Percentiles rank a stretch among this genome's conserved stretches.
Evolutionary conservation across 2,113 vertebrate species (phyloP).

Genomic region (Thamnophis sirtalis): DNA sequence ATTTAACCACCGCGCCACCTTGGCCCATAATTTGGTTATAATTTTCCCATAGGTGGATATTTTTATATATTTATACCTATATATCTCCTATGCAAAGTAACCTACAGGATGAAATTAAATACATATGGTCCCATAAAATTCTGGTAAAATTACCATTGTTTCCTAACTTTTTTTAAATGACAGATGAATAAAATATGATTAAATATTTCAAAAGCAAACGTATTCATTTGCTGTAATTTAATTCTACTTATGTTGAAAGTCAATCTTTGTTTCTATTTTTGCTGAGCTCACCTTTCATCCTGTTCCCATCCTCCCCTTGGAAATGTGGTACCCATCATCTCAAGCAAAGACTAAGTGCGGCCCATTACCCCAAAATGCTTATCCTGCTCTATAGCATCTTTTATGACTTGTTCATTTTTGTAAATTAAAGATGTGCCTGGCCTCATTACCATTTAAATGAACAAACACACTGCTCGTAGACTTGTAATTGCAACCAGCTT

Average conservation of each 20-base stretch:
- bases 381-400: neutral
- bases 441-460: conserved; percentile 20
- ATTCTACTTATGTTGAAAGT: neutral
- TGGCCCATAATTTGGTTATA: too few species aligned
- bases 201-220: neutral
- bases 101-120: neutral
- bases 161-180: neutral
- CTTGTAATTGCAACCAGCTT: conserved; percentile 40
- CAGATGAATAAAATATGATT: neutral
- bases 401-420: conserved; percentile 47
- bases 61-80: too few species aligned
- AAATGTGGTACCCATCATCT: neutral
- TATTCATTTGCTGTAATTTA: neutral
- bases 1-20: too few species aligned
- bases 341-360: neutral
- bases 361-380: neutral
- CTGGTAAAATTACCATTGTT: neutral
- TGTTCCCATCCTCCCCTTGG: neutral
- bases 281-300: neutral
- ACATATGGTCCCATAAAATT: neutral
- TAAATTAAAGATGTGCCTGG: conserved; percentile 13
- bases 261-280: neutral
- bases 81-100: neutral
- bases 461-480: conserved; percentile 35
- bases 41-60: too few species aligned